phyloP scores from a whole-genome alignment of 2,113 vertebrate genomes.

The Trinectes maculatus region DNA sequence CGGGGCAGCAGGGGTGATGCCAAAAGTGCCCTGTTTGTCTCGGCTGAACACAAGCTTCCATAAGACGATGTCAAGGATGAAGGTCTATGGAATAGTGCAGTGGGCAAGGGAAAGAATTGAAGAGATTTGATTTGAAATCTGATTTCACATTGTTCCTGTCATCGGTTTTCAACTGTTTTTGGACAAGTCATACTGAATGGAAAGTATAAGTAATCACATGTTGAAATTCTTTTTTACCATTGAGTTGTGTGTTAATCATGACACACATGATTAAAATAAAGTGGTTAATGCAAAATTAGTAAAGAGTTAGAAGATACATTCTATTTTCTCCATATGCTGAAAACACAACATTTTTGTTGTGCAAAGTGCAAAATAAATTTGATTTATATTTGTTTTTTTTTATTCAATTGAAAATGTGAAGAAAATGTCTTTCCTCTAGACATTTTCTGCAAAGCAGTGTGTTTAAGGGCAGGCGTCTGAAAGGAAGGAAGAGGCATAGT shows the following conservation, averaged over 20 bases:
- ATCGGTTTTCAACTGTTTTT: slow-evolving; percentile 36
- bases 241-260: slow-evolving; percentile 48
- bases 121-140: slow-evolving; percentile 81
- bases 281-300: slow-evolving; percentile 35
- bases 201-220: slow-evolving; percentile 15
- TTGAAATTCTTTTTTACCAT: slow-evolving; percentile 20
- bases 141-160: slow-evolving; percentile 66
- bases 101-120: slow-evolving; percentile 87
- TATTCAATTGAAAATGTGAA: slow-evolving; percentile 19
- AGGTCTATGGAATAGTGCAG: slow-evolving; percentile 92
- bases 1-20: slow-evolving; percentile 85
- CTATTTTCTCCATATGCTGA: slow-evolving; percentile 5
- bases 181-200: slow-evolving; percentile 26
- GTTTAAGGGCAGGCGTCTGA: slow-evolving; percentile 37
- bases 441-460: slow-evolving; percentile 36
- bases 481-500: slow-evolving; percentile 27
- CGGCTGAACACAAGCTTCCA: slow-evolving; percentile 98
- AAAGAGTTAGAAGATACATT: slow-evolving; percentile 14
- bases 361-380: slow-evolving; percentile 3
- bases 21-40: slow-evolving; percentile 94
- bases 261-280: slow-evolving; percentile 33
- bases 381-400: background rate
- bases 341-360: slow-evolving; percentile 1
- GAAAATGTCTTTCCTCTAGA: slow-evolving; percentile 14
- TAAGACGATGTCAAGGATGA: slow-evolving; percentile 98